These are phyloP conservation scores for Microctenopoma lineatum DNA, from an alignment of 2,797 vertebrate genomes.

Conservation along the genomic window DNA sequence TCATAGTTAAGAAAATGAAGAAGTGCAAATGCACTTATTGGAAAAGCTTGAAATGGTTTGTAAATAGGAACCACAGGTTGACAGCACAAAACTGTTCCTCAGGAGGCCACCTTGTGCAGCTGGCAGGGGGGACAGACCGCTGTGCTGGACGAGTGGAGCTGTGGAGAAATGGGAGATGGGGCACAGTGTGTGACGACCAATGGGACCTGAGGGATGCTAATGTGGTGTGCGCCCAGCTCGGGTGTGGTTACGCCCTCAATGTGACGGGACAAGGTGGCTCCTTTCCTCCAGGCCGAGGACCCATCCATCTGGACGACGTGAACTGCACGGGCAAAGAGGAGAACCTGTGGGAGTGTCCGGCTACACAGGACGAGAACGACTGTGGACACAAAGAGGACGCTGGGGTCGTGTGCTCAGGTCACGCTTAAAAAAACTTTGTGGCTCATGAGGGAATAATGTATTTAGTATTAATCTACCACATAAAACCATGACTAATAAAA, in stretches of 20 bases:
- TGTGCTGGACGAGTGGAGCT: conserved; percentile 82
- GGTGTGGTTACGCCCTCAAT: conserved; percentile 75
- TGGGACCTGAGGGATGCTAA: conserved; percentile 75
- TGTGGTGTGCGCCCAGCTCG: conserved; percentile 78
- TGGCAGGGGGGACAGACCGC: conserved; percentile 51
- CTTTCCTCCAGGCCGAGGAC: conserved; percentile 69
- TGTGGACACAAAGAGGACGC: conserved; percentile 85
- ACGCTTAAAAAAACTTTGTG: neutral
- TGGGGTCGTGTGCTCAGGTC: conserved; percentile 83
- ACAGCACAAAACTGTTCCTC: neutral
- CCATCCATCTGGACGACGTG: conserved; percentile 76
- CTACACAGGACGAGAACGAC: conserved; percentile 41
- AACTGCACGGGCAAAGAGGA: conserved; percentile 78
- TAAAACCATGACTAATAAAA: neutral
- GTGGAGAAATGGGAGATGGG: conserved; percentile 65
- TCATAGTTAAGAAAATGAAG: neutral
- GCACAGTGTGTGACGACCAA: conserved; percentile 81
- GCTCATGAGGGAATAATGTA: neutral
- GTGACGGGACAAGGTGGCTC: conserved; percentile 69
- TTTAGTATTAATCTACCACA: neutral
- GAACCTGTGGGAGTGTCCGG: conserved; percentile 77
- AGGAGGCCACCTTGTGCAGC: conserved; percentile 51
- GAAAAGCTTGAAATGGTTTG: too few species aligned
- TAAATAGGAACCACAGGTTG: neutral
- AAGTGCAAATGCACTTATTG: neutral